Percentiles rank a stretch among this genome's conserved stretches.
These are phyloP conservation scores for Spodoptera frugiperda DNA, from an alignment of 1,140 invertebrate species.

Conservation along the genomic window DNA sequence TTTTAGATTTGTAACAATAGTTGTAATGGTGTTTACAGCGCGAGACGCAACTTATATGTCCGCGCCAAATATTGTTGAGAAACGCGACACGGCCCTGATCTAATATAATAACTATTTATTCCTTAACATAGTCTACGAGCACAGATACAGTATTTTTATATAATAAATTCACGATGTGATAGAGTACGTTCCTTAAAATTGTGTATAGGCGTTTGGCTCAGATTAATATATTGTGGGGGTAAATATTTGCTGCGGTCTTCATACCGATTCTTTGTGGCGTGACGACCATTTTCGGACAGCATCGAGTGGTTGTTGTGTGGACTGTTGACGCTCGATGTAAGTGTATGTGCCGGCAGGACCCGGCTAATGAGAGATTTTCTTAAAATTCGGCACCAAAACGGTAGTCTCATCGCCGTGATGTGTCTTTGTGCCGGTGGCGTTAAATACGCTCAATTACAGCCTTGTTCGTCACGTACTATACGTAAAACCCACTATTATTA, in stretches of 20 bases:
- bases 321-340: constrained; percentile 13
- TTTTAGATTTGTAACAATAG: constrained; percentile 31
- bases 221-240: constrained; percentile 1
- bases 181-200: constrained; percentile 45
- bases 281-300: too few species aligned
- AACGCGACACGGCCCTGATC: not conserved
- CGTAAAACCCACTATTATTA: not conserved
- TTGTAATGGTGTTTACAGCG: not conserved
- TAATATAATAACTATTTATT: not conserved
- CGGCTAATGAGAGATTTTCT: too few species aligned
- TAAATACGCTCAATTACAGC: too few species aligned
- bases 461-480: not conserved
- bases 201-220: constrained; percentile 28
- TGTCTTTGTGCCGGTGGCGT: too few species aligned
- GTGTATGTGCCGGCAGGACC: too few species aligned
- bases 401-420: too few species aligned
- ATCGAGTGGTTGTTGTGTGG: constrained; percentile 21
- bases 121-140: constrained; percentile 12
- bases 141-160: constrained; percentile 39
- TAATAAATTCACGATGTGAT: constrained; percentile 35
- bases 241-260: not conserved
- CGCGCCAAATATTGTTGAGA: not conserved
- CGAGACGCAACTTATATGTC: not conserved
- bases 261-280: not conserved
- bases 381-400: too few species aligned